Conservation (phyloP, 1,140 invertebrate species). For the Brachionus sp. region DNA sequence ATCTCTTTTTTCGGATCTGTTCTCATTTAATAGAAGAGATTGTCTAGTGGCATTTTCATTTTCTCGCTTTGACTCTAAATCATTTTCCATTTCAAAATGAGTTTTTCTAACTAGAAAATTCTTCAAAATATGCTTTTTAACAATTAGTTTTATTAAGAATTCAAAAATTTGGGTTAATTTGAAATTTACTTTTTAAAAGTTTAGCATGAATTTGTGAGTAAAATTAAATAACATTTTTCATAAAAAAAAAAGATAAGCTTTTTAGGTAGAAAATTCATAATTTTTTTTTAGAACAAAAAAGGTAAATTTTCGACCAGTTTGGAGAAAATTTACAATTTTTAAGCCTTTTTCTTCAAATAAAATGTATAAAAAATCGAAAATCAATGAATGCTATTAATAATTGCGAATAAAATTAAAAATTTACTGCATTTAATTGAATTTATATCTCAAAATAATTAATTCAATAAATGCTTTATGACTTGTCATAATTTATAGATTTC, state of each 20-base stretch:
- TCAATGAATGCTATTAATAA: too few species aligned
- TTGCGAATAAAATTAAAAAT: too few species aligned
- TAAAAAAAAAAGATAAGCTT: neutral
- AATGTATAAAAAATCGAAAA: too few species aligned
- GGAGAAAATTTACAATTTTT: too few species aligned
- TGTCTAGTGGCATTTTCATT: constrained; percentile 35
- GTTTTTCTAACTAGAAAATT: neutral
- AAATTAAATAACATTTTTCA: neutral
- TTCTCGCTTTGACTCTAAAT: constrained; percentile 9
- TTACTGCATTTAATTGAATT: too few species aligned
- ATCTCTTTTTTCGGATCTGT: neutral
- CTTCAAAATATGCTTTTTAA: neutral
- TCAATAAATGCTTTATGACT: neutral
- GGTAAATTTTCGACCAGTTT: too few species aligned
- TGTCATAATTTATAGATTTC: neutral
- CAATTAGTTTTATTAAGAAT: neutral
- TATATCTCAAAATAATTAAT: too few species aligned
- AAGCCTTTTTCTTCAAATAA: too few species aligned
- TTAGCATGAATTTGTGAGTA: neutral
- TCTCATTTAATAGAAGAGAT: constrained; percentile 1
- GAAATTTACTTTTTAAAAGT: neutral
- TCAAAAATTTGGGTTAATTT: neutral
- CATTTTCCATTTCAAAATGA: neutral
- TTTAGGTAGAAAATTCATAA: too few species aligned
- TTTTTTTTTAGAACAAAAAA: too few species aligned